Base-by-base conservation (phyloP, 2,797 vertebrate genomes). In the Danio albolineatus region DNA sequence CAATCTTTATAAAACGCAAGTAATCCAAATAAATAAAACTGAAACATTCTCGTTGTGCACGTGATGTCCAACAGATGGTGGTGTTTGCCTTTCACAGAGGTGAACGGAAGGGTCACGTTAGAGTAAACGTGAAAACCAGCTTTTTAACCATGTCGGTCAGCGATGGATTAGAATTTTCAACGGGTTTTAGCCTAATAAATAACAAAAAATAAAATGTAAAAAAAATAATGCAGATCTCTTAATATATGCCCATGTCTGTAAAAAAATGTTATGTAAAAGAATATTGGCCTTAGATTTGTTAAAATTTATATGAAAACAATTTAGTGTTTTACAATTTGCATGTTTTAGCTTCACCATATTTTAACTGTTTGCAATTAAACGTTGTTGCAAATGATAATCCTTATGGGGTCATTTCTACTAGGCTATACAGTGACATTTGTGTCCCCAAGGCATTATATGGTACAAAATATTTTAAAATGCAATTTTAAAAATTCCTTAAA, bases 1-100 rank as follows among this genome's bases (percentile, higher is more conserved):
- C 6, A 28, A 19, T 8, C 3, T 48, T 61, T 57, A 10, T 17
- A 39, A 59, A 67, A 10, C 38, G 5, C 2, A 13, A 46, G 43
- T 36, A 14, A 1, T 21, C 4, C 28, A 36, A 39, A 70, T 2
- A 54, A 38, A 61, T 16, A 14, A 41, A 44, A 4, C 14, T 56
- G 16, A 13, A 69, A 53, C 12, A 51, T 44, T 49, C 17, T 46
- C 73, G 10, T 0, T 59, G 2, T 9, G 73, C 43, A 13, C 10
- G 13, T 48, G 72, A 43, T 73, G 70, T 54, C 90, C 93, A 91
- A 86, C 73, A 84, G 92, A 73, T 90, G 91, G 90, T 88, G 88
- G 86, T 73, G 84, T 86, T 16, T 62, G 60, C 41, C 38, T 51
- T 73, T 7, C 39, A 46, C 44, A 13, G 43, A 17, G 9, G 82